A percentile compares a stretch with the other conserved stretches of the same genome.
Conservation (phyloP, 2,888 invertebrate genomes). For the Notodonta ziczac region DNA sequence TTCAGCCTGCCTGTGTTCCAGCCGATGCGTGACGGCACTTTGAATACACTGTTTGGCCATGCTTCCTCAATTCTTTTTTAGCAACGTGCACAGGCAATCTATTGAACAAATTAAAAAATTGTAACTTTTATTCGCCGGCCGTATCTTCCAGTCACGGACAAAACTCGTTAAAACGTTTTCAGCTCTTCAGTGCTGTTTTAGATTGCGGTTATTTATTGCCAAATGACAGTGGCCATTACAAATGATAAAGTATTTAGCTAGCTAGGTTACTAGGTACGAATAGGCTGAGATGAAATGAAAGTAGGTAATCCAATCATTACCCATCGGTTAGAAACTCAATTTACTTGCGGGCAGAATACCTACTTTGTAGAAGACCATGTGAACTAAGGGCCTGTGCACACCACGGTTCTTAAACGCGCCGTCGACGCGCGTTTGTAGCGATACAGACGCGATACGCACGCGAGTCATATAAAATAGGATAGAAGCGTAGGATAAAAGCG, state of each 20-base stretch:
- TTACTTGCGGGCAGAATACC: slow-evolving; percentile 17
- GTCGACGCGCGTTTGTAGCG: too few relatives aligned
- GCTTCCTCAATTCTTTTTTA: slow-evolving; percentile 6
- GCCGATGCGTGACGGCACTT: slow-evolving; percentile 6
- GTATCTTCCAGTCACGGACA: neutral
- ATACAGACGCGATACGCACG: too few relatives aligned
- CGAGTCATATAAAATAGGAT: too few relatives aligned
- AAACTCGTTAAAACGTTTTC: neutral
- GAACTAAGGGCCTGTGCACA: too few relatives aligned
- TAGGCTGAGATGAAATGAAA: slow-evolving; percentile 6
- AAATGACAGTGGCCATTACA: neutral
- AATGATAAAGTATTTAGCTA: neutral
- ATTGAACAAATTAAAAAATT: neutral
- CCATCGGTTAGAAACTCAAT: slow-evolving; percentile 24
- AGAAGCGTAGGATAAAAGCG: too few relatives aligned
- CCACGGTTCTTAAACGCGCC: too few relatives aligned
- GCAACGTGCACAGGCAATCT: neutral
- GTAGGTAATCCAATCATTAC: neutral
- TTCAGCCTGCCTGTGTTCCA: slow-evolving; percentile 10
- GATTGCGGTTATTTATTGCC: neutral
- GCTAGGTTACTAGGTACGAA: slow-evolving; percentile 5
- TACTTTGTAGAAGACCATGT: slow-evolving; percentile 15
- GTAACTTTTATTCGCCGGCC: neutral
- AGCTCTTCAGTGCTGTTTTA: neutral
- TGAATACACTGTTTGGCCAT: slow-evolving; percentile 2